These are phyloP conservation scores for Margarornis squamiger DNA, from an alignment of 2,797 vertebrate genomes.

Conservation along the genomic window DNA sequence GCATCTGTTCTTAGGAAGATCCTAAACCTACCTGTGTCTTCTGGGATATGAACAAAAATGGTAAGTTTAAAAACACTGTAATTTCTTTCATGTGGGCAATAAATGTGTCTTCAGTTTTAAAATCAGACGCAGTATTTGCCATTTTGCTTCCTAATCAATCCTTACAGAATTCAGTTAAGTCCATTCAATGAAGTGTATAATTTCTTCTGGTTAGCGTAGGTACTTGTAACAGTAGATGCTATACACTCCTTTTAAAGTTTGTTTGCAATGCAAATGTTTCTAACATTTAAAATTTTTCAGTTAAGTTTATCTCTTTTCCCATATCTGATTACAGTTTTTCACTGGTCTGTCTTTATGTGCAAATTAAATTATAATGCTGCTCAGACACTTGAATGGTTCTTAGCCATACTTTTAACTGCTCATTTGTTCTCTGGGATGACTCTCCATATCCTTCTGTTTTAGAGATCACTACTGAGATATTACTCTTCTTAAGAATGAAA, in stretches of 20 bases:
- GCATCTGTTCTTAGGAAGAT: slow-evolving; percentile 68
- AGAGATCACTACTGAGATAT: background rate
- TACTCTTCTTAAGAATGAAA: background rate
- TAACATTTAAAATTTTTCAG: background rate
- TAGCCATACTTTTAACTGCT: background rate
- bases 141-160: background rate
- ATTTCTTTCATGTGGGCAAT: background rate
- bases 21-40: slow-evolving; percentile 85
- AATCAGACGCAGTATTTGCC: background rate
- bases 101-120: background rate
- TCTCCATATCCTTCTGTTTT: background rate
- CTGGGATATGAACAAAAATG: slow-evolving; percentile 90
- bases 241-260: background rate
- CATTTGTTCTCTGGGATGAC: background rate
- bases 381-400: background rate
- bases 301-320: background rate
- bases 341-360: background rate
- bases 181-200: background rate
- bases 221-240: background rate
- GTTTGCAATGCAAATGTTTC: background rate
- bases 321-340: background rate
- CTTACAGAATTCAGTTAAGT: background rate
- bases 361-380: background rate
- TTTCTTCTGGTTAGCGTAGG: background rate
- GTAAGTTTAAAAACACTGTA: slow-evolving; percentile 77